Evolutionary conservation across 2,888 invertebrate species (phyloP).

Genomic region (Spisula subtruncata): DNA sequence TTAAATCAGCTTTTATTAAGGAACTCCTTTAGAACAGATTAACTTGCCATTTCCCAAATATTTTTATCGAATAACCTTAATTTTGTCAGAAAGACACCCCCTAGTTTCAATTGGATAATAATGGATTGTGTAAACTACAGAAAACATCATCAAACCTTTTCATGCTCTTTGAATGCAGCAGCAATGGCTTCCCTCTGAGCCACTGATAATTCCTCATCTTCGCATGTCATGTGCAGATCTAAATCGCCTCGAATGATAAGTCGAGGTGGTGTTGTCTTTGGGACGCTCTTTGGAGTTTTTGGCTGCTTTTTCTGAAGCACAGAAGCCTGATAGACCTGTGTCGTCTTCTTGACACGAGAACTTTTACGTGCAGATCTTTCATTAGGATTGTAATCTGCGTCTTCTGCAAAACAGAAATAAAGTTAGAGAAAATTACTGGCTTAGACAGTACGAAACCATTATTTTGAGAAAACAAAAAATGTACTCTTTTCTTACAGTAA

Average conservation of each 20-base stretch:
- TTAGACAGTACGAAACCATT: no score
- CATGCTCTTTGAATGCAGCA: slow-evolving; percentile 91
- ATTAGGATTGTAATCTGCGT: not conserved
- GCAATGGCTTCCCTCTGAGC: slow-evolving; percentile 91
- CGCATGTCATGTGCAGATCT: slow-evolving; percentile 90
- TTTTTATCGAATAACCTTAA: no score
- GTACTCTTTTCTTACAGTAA: no score
- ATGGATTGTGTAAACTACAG: no score
- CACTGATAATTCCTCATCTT: slow-evolving; percentile 92
- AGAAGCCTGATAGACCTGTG: slow-evolving; percentile 34
- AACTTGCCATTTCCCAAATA: no score
- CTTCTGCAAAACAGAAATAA: not conserved
- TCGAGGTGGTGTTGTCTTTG: not conserved
- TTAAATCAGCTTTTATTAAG: no score
- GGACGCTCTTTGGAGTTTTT: not conserved
- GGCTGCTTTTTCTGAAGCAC: not conserved
- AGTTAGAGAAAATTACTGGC: not conserved
- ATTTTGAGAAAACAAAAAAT: no score
- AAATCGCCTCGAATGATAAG: slow-evolving; percentile 27
- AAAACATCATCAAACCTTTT: slow-evolving; percentile 56
- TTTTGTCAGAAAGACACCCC: no score
- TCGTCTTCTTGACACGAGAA: slow-evolving; percentile 17
- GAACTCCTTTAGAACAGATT: no score
- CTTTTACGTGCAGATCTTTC: slow-evolving; percentile 31
- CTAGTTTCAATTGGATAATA: no score